phyloP scores from a whole-genome alignment of 2,113 vertebrate species.

The Gulo gulo region DNA sequence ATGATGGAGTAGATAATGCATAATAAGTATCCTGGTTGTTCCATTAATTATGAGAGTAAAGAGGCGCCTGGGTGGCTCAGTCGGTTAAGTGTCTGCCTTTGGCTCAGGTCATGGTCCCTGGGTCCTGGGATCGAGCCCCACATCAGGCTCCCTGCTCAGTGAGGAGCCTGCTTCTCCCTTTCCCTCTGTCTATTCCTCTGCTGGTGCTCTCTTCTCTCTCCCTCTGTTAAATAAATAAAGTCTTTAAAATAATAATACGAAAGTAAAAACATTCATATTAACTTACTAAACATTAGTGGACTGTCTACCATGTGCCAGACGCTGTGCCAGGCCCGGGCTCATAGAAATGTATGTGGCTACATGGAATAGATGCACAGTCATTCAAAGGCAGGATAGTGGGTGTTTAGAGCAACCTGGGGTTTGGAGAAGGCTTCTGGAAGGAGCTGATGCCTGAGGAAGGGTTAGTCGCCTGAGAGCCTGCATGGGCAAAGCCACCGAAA shows the following conservation, averaged over 20 bases:
- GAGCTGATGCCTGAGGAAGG: not conserved
- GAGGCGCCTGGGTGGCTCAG: too few species aligned
- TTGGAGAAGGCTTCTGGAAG: not conserved
- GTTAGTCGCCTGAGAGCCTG: not conserved
- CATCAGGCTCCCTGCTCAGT: too few species aligned
- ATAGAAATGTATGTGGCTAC: not conserved
- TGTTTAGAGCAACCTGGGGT: not conserved
- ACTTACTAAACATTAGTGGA: not conserved
- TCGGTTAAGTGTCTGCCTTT: too few species aligned
- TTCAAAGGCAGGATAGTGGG: not conserved
- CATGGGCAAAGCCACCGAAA: not conserved
- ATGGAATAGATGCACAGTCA: not conserved
- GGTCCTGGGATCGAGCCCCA: too few species aligned
- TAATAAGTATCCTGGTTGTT: too few species aligned
- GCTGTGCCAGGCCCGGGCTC: not conserved
- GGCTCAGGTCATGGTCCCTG: too few species aligned
- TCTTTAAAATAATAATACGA: not conserved
- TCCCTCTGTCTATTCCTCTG: too few species aligned
- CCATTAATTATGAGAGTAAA: too few species aligned
- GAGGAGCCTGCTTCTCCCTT: too few species aligned
- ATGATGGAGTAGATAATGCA: too few species aligned
- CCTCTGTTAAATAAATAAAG: too few species aligned
- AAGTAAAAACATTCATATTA: not conserved
- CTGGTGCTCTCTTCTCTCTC: too few species aligned
- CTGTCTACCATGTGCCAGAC: not conserved